These are phyloP conservation scores for Quiscalus mexicanus DNA, from an alignment of 2,113 vertebrate species.

Conservation along the genomic window DNA sequence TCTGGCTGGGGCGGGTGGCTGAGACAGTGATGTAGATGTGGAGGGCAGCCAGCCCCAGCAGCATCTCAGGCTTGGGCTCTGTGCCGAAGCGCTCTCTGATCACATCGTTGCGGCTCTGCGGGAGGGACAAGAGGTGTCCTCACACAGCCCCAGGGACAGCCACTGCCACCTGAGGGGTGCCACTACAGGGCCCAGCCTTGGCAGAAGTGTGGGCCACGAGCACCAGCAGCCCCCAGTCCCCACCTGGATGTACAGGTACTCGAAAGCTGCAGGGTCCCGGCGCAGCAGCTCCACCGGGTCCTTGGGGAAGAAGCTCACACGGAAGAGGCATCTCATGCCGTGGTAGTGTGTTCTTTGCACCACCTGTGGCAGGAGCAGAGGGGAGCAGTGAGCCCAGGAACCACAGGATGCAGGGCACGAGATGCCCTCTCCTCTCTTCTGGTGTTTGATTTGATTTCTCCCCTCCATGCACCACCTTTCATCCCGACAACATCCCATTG, in stretches of 20 bases:
- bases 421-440: background rate
- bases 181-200: background rate
- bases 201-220: fast-evolving
- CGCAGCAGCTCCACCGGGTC: conserved; percentile 92
- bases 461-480: background rate
- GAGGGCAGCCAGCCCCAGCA: conserved; percentile 90
- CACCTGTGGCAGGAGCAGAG: conserved; percentile 77
- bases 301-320: conserved; percentile 98
- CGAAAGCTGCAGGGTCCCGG: conserved; percentile 93
- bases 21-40: conserved; percentile 98
- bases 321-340: conserved; percentile 97
- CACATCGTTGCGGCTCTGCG: conserved; percentile 95
- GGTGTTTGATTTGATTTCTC: background rate
- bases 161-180: background rate
- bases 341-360: conserved; percentile 99
- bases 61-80: conserved; percentile 93
- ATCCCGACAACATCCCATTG: background rate
- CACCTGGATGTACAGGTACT: conserved; percentile 99
- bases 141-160: background rate
- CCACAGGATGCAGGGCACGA: background rate
- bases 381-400: background rate
- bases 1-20: conserved; percentile 93
- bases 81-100: conserved; percentile 93
- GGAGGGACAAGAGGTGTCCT: background rate
- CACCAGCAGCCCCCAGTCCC: background rate